Evolutionary conservation across 2,888 invertebrate genomes (phyloP).

Genomic region (Heteropelma amictum): DNA sequence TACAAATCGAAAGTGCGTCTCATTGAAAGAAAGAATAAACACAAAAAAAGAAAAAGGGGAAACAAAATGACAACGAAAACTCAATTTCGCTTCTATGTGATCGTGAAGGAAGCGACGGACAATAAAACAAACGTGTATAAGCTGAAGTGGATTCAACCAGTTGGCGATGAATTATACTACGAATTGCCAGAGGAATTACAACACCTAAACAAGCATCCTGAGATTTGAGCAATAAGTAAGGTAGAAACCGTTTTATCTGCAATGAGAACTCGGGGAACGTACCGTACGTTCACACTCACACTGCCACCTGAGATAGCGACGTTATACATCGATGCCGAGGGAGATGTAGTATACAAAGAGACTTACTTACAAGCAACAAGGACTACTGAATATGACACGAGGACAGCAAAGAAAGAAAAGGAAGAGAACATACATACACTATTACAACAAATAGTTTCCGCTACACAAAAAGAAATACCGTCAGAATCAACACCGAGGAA

Average conservation of each 20-base stretch:
- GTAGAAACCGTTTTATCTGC: slow-evolving; percentile 45
- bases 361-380: slow-evolving; percentile 45
- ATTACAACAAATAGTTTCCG: slow-evolving; percentile 43
- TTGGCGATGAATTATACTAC: slow-evolving; percentile 32
- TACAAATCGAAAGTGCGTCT: slow-evolving; percentile 45
- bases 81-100: slow-evolving; percentile 53
- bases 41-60: no score
- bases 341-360: slow-evolving; percentile 40
- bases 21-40: no score
- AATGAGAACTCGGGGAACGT: slow-evolving; percentile 46
- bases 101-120: slow-evolving; percentile 41
- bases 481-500: slow-evolving; percentile 25
- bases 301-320: slow-evolving; percentile 44
- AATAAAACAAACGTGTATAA: slow-evolving; percentile 46
- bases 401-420: slow-evolving; percentile 24
- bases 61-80: slow-evolving; percentile 40
- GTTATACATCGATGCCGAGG: slow-evolving; percentile 42
- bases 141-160: slow-evolving; percentile 49
- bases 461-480: slow-evolving; percentile 29
- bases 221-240: slow-evolving; percentile 42
- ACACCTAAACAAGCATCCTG: slow-evolving; percentile 42
- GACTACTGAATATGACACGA: slow-evolving; percentile 41
- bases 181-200: slow-evolving; percentile 47
- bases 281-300: slow-evolving; percentile 49
- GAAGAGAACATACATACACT: slow-evolving; percentile 47